A percentile compares a stretch with the other conserved stretches of the same genome.
These are phyloP conservation scores for Aldrovandia affinis DNA, from an alignment of 2,797 vertebrate genomes.

Conservation along the genomic window DNA sequence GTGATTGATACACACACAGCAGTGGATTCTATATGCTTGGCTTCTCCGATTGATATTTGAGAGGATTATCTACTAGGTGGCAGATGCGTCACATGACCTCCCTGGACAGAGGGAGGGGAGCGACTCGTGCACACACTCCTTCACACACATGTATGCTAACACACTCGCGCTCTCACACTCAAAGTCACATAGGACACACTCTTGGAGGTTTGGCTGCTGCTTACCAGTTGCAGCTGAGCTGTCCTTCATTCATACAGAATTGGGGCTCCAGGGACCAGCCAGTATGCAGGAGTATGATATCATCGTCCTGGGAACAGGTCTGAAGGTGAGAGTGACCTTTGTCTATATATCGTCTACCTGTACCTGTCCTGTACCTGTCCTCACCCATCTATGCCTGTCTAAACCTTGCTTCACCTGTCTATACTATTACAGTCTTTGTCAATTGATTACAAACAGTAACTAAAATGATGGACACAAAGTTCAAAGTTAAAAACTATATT, in stretches of 20 bases:
- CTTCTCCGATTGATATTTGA: constrained; percentile 12
- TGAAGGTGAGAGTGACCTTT: constrained; percentile 70
- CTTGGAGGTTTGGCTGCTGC: neutral
- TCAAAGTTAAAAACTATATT: neutral
- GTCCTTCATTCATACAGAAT: neutral
- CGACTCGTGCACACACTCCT: neutral
- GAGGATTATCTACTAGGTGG: constrained; percentile 12
- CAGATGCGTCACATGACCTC: neutral
- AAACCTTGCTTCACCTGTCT: neutral
- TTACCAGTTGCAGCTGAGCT: constrained; percentile 2
- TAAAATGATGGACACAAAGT: neutral
- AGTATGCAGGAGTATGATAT: constrained; percentile 76
- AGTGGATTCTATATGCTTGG: neutral
- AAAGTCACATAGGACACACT: neutral
- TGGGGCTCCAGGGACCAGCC: constrained; percentile 1
- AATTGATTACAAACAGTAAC: neutral
- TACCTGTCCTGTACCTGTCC: no score
- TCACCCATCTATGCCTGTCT: neutral
- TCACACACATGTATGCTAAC: neutral
- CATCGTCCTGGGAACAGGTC: constrained; percentile 77
- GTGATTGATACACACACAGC: neutral
- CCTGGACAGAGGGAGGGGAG: neutral
- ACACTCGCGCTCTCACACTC: neutral
- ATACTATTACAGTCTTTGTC: neutral
- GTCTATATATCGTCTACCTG: neutral